Base-by-base conservation (phyloP, 92 coral and sea anemone species). In the Galaxea fascicularis region DNA sequence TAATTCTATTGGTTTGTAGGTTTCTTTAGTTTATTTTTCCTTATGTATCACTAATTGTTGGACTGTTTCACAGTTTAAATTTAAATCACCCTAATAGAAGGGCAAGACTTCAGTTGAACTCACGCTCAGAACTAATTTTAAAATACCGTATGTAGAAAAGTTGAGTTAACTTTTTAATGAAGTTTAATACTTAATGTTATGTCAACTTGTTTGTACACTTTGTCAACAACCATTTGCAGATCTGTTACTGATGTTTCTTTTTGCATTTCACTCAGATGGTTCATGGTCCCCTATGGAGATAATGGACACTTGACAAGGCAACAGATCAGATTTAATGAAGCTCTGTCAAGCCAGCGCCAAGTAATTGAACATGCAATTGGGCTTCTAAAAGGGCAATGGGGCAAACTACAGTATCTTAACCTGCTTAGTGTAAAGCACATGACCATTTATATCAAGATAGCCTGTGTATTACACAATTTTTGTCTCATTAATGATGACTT, bases 301-400 rank as follows among this genome's bases (percentile, higher is more conserved):
- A 83, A 72, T 60, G 87, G 80, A 8, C 71, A 53, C 44, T 46
- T 77, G 46, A 76, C 56, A 27, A 39, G 66, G 69, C 59, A 68
- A 74, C 74, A 85, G 78, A 86, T 22, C 59, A 71, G 74, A 25
- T 79, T 86, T 74, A 86, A 86, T 62, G 63, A 58, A 26, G 78
- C 72, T 41, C 85, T 86, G 27, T 46, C 70, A 24, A 77, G 80
- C 68, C 79, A 77, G 52, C 60, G 83, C 28, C 83, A 80, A 60
- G 62, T 56, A 44, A 67, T 80, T 45, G 86, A 87, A 63, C 79
- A 79, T 44, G 71, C 71, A 65, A 67, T 89, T 31, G 71, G 85
- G 71, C 92, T 77, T 45, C 88, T 89, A 25, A 89, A 89, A 65
- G 92, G 91, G 29, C 71, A 88, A 60, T 89, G 93, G 93, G 31